Evolutionary conservation across 2,888 invertebrate species (phyloP).

Genomic region (Eupithecia centaureata): DNA sequence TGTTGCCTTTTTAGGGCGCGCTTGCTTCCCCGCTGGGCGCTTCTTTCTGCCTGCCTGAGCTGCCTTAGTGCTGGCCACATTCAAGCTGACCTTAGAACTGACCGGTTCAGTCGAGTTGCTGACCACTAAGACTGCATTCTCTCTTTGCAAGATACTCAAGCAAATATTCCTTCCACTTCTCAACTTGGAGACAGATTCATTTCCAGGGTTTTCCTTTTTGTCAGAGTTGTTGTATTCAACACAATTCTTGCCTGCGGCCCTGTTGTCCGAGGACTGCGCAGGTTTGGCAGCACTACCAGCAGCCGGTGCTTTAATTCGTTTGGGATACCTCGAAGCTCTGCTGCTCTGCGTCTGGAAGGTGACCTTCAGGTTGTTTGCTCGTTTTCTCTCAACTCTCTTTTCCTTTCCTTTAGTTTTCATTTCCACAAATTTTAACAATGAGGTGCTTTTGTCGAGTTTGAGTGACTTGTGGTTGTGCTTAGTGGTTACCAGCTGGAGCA

Average conservation of each 20-base stretch:
- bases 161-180: constrained; percentile 67
- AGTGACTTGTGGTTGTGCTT: constrained; percentile 54
- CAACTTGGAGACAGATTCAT: constrained; percentile 58
- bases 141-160: constrained; percentile 53
- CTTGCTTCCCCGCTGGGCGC: constrained; percentile 46
- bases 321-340: constrained; percentile 68
- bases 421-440: constrained; percentile 68
- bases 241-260: constrained; percentile 45
- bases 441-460: constrained; percentile 64
- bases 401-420: constrained; percentile 51
- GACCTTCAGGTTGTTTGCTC: constrained; percentile 56
- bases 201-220: constrained; percentile 65
- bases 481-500: constrained; percentile 65
- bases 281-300: constrained; percentile 28
- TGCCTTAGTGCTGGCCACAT: constrained; percentile 56
- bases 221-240: constrained; percentile 59
- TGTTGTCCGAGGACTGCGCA: not conserved
- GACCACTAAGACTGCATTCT: constrained; percentile 65
- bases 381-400: constrained; percentile 40
- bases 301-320: constrained; percentile 53
- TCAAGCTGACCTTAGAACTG: constrained; percentile 65
- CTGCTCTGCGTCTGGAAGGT: constrained; percentile 65
- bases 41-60: constrained; percentile 49
- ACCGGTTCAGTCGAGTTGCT: constrained; percentile 65
- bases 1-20: constrained; percentile 50